A percentile compares a stretch with the other conserved stretches of the same genome.
Evolutionary conservation across 2,888 invertebrate species (phyloP).

Genomic region (Diaphora mendica): DNA sequence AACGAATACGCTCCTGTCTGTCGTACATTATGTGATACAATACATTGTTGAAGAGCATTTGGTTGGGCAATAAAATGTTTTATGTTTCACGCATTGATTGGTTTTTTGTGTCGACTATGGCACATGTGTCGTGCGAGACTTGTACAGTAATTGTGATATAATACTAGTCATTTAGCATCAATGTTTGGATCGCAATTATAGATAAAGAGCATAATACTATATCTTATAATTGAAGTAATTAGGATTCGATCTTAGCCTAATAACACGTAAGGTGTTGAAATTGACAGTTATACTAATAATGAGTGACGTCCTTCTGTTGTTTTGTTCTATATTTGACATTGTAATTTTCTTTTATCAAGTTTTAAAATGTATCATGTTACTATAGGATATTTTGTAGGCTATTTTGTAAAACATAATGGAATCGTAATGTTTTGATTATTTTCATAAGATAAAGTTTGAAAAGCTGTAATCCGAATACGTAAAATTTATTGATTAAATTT

Average conservation of each 20-base stretch:
- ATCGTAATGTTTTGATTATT: no score
- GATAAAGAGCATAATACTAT: slow-evolving; percentile 7
- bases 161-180: slow-evolving; percentile 9
- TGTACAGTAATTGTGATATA: slow-evolving; percentile 13
- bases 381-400: no score
- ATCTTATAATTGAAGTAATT: slow-evolving; percentile 11
- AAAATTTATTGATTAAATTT: no score
- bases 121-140: slow-evolving; percentile 6
- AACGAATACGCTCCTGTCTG: slow-evolving; percentile 50
- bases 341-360: no score
- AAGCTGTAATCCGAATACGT: no score
- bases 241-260: background rate
- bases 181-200: background rate
- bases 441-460: no score
- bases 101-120: slow-evolving; percentile 31
- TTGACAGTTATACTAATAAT: background rate
- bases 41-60: slow-evolving; percentile 51
- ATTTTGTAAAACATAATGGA: no score
- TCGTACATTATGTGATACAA: slow-evolving; percentile 47
- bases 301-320: no score
- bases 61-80: slow-evolving; percentile 53
- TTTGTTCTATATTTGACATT: no score
- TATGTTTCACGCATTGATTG: slow-evolving; percentile 39
- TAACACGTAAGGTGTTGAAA: background rate
- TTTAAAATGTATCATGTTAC: no score